These are phyloP conservation scores for Drosophila phalerata DNA, from an alignment of 2,888 invertebrate genomes.

Conservation along the genomic window DNA sequence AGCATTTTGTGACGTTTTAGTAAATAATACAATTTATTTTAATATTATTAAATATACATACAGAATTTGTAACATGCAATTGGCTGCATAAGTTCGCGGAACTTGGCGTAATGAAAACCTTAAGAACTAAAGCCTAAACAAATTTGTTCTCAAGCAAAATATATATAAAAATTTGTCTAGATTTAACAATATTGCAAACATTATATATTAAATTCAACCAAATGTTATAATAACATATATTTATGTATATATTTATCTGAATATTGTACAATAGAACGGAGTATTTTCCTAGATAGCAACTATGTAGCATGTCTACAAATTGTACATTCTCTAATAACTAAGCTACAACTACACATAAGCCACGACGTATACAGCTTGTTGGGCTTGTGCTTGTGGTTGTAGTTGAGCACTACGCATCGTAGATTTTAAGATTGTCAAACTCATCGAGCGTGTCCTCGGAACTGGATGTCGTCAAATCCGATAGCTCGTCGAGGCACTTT, in stretches of 20 bases:
- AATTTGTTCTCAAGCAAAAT: conserved; percentile 51
- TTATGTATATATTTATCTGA: conserved; percentile 8
- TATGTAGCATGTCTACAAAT: conserved; percentile 45
- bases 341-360: conserved; percentile 89
- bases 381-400: background rate
- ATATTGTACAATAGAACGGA: conserved; percentile 64
- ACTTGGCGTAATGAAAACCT: conserved; percentile 33
- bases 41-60: conserved; percentile 29
- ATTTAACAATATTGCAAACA: conserved; percentile 57
- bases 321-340: conserved; percentile 50
- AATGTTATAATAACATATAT: conserved; percentile 30
- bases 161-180: conserved; percentile 42
- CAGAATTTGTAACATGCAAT: conserved; percentile 32
- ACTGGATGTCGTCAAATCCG: conserved; percentile 88
- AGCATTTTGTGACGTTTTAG: conserved; percentile 33
- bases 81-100: conserved; percentile 37
- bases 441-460: conserved; percentile 94
- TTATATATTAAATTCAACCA: conserved; percentile 67
- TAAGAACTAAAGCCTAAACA: conserved; percentile 40
- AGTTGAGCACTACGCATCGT: conserved; percentile 57
- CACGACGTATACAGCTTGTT: conserved; percentile 92
- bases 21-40: conserved; percentile 64
- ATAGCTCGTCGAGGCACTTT: conserved; percentile 91
- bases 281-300: conserved; percentile 63
- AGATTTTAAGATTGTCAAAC: conserved; percentile 86